phyloP scores from a whole-genome alignment of 2,888 invertebrate genomes.

The Hypena proboscidalis region DNA sequence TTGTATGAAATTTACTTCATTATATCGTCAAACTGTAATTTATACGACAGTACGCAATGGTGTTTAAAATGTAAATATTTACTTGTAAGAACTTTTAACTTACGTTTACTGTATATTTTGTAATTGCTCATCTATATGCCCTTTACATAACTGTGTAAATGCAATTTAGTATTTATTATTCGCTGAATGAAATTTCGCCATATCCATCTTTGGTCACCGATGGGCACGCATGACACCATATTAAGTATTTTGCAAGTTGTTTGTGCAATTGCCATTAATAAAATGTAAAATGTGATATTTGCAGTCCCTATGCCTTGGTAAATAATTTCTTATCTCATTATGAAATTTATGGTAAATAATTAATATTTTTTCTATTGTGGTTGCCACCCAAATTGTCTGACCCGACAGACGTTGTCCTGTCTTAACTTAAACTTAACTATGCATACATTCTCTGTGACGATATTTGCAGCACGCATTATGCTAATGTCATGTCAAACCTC shows the following conservation, averaged over 20 bases:
- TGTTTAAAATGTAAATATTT: conserved; percentile 1
- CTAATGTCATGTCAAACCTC: too few species aligned
- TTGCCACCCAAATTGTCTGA: too few species aligned
- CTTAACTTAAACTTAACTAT: too few species aligned
- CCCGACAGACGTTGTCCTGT: too few species aligned
- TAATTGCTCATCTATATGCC: background rate
- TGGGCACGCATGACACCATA: conserved; percentile 43
- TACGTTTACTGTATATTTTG: background rate
- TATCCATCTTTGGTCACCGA: conserved; percentile 20
- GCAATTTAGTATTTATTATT: conserved; percentile 16
- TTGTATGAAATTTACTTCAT: conserved; percentile 1
- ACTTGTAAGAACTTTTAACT: background rate
- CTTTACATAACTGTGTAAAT: conserved; percentile 14
- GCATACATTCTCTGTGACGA: too few species aligned
- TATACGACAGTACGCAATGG: conserved; percentile 1
- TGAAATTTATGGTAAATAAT: too few species aligned
- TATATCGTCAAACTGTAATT: conserved; percentile 4
- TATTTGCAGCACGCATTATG: too few species aligned
- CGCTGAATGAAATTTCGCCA: conserved; percentile 28
- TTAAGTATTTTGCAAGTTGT: conserved; percentile 43
- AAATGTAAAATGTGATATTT: too few species aligned
- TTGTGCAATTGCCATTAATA: conserved; percentile 41
- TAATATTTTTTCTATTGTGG: too few species aligned
- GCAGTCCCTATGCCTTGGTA: too few species aligned
- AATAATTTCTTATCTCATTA: too few species aligned